A percentile compares a stretch with the other conserved stretches of the same genome.
Conservation (phyloP, 2,888 invertebrate species). For the Drosophila quinaria region DNA sequence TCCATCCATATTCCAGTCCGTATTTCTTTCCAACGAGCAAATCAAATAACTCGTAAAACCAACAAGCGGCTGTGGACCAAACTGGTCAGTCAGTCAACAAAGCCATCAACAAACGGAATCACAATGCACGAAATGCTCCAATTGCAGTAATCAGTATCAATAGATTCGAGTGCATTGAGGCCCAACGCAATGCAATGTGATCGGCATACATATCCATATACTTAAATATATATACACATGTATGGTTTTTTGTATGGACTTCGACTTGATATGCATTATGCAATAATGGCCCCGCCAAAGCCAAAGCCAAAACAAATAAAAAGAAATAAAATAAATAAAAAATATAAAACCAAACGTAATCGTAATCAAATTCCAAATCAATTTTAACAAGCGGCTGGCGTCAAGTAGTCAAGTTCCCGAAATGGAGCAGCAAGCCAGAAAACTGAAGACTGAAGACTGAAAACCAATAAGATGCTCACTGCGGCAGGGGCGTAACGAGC, state of each 20-base stretch:
- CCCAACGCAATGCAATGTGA: slow-evolving; percentile 45
- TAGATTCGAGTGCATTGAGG: slow-evolving; percentile 54
- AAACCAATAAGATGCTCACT: slow-evolving; percentile 2
- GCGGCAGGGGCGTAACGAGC: slow-evolving; percentile 3
- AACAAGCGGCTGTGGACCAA: background rate
- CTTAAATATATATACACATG: background rate
- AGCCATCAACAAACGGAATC: slow-evolving; percentile 3
- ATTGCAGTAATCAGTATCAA: slow-evolving; percentile 18
- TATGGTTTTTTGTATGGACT: slow-evolving; percentile 17
- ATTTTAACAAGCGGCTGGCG: slow-evolving; percentile 33
- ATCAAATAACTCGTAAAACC: background rate
- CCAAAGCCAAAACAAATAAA: slow-evolving; percentile 40
- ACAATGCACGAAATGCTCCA: slow-evolving; percentile 50
- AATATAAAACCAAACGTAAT: slow-evolving; percentile 34
- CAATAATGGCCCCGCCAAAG: slow-evolving; percentile 55
- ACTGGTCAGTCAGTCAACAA: background rate
- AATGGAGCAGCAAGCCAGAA: slow-evolving; percentile 36
- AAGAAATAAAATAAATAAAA: slow-evolving; percentile 18
- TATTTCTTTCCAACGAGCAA: background rate
- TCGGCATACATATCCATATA: slow-evolving; percentile 28
- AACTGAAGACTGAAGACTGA: background rate
- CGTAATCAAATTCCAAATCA: slow-evolving; percentile 61
- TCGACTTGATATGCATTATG: slow-evolving; percentile 51
- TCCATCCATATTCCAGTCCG: background rate
- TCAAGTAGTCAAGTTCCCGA: slow-evolving; percentile 35